These are phyloP conservation scores for Leptinotarsa defecta DNA, from an alignment of 1,140 invertebrate species.

Conservation along the genomic window DNA sequence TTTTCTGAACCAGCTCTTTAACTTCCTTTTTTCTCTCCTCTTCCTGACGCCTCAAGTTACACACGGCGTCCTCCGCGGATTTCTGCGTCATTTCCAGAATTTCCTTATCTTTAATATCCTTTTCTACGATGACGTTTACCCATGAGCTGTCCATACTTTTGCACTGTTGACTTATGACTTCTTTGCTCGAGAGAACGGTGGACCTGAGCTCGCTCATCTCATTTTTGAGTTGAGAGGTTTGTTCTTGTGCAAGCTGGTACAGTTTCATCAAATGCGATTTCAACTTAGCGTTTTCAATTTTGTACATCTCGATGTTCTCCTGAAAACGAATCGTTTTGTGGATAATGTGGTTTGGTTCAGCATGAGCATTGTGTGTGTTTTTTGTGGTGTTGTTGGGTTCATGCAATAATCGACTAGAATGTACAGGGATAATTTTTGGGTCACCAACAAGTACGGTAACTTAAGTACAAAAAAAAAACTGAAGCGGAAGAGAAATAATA, in stretches of 20 bases:
- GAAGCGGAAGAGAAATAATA: neutral
- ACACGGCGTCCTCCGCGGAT: constrained; percentile 70
- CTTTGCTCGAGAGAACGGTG: constrained; percentile 59
- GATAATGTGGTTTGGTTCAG: neutral
- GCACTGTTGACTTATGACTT: constrained; percentile 60
- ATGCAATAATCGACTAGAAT: constrained; percentile 25
- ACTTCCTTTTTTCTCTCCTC: constrained; percentile 64
- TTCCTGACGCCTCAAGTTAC: constrained; percentile 63
- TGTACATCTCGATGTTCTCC: constrained; percentile 64
- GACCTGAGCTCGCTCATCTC: constrained; percentile 65
- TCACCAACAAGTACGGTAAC: constrained; percentile 29
- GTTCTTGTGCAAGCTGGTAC: constrained; percentile 59
- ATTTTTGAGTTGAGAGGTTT: constrained; percentile 63
- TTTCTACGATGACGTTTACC: constrained; percentile 60
- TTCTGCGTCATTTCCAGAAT: constrained; percentile 64
- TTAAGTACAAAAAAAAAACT: neutral
- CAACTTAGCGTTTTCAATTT: constrained; percentile 61
- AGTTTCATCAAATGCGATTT: constrained; percentile 59
- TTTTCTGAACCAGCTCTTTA: constrained; percentile 29
- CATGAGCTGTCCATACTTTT: constrained; percentile 62
- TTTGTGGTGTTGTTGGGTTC: neutral
- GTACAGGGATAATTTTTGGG: constrained; percentile 28
- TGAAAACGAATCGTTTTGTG: constrained; percentile 49
- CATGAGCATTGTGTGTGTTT: neutral
- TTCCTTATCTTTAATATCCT: constrained; percentile 62